Percentiles rank a stretch among this genome's conserved stretches.
Conservation (phyloP, 2,888 invertebrate species). For the Eupsilia transversa region DNA sequence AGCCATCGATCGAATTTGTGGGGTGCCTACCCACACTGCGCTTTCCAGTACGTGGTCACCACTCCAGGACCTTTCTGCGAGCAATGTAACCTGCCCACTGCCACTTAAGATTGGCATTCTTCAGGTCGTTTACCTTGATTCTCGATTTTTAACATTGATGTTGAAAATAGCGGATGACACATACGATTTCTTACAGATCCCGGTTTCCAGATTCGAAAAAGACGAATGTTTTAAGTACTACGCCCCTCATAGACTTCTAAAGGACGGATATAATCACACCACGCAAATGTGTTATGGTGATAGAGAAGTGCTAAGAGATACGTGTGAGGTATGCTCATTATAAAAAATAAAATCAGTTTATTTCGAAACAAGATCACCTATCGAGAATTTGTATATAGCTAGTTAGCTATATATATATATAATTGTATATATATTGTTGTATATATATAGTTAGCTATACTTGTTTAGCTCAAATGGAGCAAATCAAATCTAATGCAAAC, state of each 20-base stretch:
- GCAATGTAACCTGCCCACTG: no score
- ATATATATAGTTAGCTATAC: no score
- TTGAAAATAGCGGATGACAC: background rate
- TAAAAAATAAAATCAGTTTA: no score
- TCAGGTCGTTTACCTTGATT: background rate
- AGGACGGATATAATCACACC: conserved; percentile 38
- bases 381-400: no score
- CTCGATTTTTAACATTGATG: background rate
- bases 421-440: no score
- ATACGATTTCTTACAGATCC: conserved; percentile 13
- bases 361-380: background rate
- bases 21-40: background rate
- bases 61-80: background rate
- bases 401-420: no score
- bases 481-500: background rate
- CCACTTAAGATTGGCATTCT: background rate
- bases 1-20: background rate
- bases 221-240: conserved; percentile 34
- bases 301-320: conserved; percentile 29
- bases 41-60: background rate
- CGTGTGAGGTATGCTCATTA: conserved; percentile 27
- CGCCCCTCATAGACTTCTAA: conserved; percentile 18
- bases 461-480: background rate
- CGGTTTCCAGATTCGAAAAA: conserved; percentile 14
- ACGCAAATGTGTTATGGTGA: conserved; percentile 55